Evolutionary conservation across 2,888 invertebrate genomes (phyloP).

Genomic region (Calliphora vomitoria): DNA sequence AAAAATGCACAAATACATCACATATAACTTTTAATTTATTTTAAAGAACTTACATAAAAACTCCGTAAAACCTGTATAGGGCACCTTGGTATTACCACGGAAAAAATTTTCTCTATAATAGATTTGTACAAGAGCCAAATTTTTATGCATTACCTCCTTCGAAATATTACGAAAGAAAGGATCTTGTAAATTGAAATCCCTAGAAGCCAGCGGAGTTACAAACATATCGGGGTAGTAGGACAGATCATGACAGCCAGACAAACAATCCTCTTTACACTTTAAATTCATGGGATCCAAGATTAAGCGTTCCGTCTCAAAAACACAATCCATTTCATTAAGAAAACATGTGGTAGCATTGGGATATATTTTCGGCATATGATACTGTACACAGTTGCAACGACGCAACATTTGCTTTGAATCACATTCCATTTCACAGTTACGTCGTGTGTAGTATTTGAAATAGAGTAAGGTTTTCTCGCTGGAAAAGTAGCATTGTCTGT

Average conservation of each 20-base stretch:
- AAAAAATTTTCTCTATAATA: conserved; percentile 89
- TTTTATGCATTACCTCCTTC: conserved; percentile 82
- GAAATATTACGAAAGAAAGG: conserved; percentile 76
- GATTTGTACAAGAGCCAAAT: conserved; percentile 90
- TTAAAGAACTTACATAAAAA: conserved; percentile 88
- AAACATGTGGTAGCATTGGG: conserved; percentile 88
- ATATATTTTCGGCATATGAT: conserved; percentile 86
- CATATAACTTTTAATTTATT: not conserved
- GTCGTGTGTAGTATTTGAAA: conserved; percentile 84
- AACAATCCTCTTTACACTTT: conserved; percentile 85
- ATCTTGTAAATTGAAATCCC: conserved; percentile 75
- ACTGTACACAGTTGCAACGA: conserved; percentile 79
- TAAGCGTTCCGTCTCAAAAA: conserved; percentile 80
- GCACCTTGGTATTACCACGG: conserved; percentile 89
- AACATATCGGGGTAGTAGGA: conserved; percentile 88
- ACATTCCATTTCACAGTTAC: conserved; percentile 87
- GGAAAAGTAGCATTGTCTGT: conserved; percentile 90
- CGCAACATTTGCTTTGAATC: conserved; percentile 77
- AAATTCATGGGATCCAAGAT: conserved; percentile 61
- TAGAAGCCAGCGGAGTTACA: conserved; percentile 85
- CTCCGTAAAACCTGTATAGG: conserved; percentile 92
- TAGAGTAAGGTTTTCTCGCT: conserved; percentile 89
- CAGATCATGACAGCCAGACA: conserved; percentile 91
- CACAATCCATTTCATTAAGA: conserved; percentile 88
- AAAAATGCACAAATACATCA: not conserved